Base-by-base conservation (phyloP, 2,797 vertebrate genomes). In the Phoeniculus purpureus region DNA sequence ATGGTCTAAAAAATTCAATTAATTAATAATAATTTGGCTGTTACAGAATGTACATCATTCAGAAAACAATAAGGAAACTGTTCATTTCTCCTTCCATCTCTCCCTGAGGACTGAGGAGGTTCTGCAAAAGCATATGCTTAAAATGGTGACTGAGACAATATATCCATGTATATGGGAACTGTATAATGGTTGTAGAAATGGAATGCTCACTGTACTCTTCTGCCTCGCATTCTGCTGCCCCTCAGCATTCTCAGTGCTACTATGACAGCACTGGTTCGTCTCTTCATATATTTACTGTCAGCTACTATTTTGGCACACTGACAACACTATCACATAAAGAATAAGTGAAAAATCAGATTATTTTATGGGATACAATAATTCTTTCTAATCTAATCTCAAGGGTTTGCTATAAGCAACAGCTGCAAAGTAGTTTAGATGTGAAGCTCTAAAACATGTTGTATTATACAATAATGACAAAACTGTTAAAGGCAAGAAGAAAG, bases 21-120 rank as follows among this genome's bases (percentile, higher is more conserved):
- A 87, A 67, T 47, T 67, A 77, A 74, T 67, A 94, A 89, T 71
- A 71, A 87, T 74, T 93, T 89, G 72, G 25, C 74, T 59, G 20
- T 29, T 93, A 52, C 71, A 86, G 31, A 37, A 43, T 68, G 62
- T 79, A 83, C 34, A 61, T 55, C 62, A 62, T 78, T 91, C 79
- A 82, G 55, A 85, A 88, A 85, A 80, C 65, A 74, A 77, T 54
- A 77, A 58, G 37, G 47, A 94, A 77, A 31, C 54, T 87, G 61
- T 11, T 27, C 23, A n/a, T 75, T 82, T 86, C 47, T 84, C n/a
- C 29, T 65, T 72, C 27, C 37, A 26, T 61, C 25, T 56, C 40
- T 88, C 5, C 4, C 68, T 54, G 75, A 85, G 83, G 83, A 40
- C 20, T 43, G 40, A 16, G 43, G 11, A 91, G 54, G 27, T 95